Conservation (phyloP, 2,797 vertebrate species). For the Neosalanx taihuensis region DNA sequence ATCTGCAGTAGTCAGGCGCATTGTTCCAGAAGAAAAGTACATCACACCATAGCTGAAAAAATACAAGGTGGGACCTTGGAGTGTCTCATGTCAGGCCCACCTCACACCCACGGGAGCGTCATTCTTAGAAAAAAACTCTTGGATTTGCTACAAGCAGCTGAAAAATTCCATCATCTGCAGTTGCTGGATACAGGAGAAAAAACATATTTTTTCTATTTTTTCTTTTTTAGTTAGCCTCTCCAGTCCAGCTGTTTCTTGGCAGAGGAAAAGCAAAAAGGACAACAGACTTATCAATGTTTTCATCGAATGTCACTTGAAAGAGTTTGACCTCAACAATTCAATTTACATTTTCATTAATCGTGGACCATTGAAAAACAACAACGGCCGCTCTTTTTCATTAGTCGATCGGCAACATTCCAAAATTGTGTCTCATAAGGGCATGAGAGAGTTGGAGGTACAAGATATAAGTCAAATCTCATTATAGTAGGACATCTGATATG, state of each 20-base stretch:
- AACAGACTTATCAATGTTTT: neutral
- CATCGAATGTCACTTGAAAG: neutral
- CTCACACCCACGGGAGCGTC: slow-evolving; percentile 18
- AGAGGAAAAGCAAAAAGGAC: slow-evolving; percentile 3
- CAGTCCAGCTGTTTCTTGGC: neutral
- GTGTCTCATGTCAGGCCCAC: slow-evolving; percentile 31
- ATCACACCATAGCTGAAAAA: slow-evolving; percentile 32
- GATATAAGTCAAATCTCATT: slow-evolving; percentile 33
- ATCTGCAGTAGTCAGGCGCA: neutral
- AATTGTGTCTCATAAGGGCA: slow-evolving; percentile 26
- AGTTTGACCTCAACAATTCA: neutral
- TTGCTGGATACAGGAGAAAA: slow-evolving; percentile 7
- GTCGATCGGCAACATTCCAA: slow-evolving; percentile 35
- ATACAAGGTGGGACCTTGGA: slow-evolving; percentile 35
- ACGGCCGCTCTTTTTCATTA: slow-evolving; percentile 35
- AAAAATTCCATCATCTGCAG: slow-evolving; percentile 3
- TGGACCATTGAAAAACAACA: slow-evolving; percentile 30
- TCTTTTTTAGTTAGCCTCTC: neutral
- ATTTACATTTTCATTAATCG: slow-evolving; percentile 28
- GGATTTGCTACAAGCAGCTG: slow-evolving; percentile 15
- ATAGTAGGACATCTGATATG: slow-evolving; percentile 48
- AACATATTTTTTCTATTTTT: neutral
- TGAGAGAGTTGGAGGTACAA: slow-evolving; percentile 34
- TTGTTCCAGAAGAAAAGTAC: slow-evolving; percentile 19
- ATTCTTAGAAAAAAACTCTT: slow-evolving; percentile 26